Evolutionary conservation across 1,140 invertebrate species (phyloP).

Genomic region (Drosophila burlai): DNA sequence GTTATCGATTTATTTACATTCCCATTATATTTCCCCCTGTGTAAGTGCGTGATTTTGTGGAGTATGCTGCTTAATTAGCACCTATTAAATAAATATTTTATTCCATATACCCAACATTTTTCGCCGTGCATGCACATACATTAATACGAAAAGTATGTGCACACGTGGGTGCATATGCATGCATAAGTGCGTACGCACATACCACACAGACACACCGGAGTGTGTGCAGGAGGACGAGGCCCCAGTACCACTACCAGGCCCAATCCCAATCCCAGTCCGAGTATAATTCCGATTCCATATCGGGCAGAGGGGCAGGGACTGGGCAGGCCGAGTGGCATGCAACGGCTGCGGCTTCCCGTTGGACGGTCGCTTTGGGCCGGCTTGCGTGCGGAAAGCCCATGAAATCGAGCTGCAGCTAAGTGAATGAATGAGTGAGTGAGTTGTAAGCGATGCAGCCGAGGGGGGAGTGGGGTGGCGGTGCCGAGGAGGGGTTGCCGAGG

Average conservation of each 20-base stretch:
- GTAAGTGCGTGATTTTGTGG: conserved; percentile 34
- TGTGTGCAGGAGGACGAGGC: background rate
- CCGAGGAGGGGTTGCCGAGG: background rate
- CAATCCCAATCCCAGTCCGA: conserved; percentile 10
- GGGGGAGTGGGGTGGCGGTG: background rate
- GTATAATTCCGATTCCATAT: conserved; percentile 35
- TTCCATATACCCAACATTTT: conserved; percentile 16
- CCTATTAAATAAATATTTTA: conserved; percentile 48
- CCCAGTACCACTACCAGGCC: background rate
- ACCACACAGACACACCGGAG: conserved; percentile 31
- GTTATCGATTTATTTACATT: background rate
- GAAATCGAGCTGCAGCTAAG: conserved; percentile 73
- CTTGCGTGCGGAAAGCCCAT: conserved; percentile 77
- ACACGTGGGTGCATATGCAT: conserved; percentile 33
- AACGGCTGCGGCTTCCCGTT: conserved; percentile 72
- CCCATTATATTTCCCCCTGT: background rate
- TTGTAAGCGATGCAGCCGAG: conserved; percentile 39
- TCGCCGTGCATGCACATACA: conserved; percentile 25
- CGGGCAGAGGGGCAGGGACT: background rate
- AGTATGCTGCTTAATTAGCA: conserved; percentile 35
- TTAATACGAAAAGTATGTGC: conserved; percentile 27
- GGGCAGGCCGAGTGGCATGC: conserved; percentile 54
- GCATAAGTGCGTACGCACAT: conserved; percentile 47
- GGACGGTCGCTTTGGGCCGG: conserved; percentile 45
- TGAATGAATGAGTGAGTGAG: conserved; percentile 62